Percentiles rank a stretch among this genome's conserved stretches.
These are phyloP conservation scores for Colostygia pectinataria DNA, from an alignment of 2,888 invertebrate genomes.

Conservation along the genomic window DNA sequence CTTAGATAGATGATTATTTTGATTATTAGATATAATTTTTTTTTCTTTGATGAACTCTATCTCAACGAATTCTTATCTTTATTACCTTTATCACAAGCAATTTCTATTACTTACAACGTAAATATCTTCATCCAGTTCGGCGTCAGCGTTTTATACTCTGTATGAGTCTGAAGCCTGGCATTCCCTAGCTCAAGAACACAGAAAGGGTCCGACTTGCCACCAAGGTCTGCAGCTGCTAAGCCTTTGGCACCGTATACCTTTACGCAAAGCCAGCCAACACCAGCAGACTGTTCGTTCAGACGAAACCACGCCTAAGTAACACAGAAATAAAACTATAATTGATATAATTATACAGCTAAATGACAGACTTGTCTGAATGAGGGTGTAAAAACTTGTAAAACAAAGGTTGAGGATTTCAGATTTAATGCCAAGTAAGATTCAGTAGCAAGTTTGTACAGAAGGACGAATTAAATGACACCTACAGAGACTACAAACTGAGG, in stretches of 20 bases:
- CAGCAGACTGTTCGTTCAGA: constrained; percentile 80
- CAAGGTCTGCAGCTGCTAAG: constrained; percentile 96
- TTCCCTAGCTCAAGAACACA: constrained; percentile 98
- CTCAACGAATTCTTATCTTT: too few species aligned
- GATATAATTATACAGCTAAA: neutral
- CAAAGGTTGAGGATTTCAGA: too few species aligned
- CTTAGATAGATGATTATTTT: too few species aligned
- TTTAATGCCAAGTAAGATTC: too few species aligned
- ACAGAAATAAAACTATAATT: neutral
- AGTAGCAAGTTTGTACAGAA: too few species aligned
- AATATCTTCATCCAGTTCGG: constrained; percentile 99
- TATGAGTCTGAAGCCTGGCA: constrained; percentile 97
- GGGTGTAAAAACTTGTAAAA: too few species aligned
- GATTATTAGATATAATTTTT: too few species aligned
- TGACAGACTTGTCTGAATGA: too few species aligned
- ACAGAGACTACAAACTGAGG: too few species aligned
- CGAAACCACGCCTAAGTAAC: constrained; percentile 83
- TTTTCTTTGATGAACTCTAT: too few species aligned
- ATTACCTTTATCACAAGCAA: neutral
- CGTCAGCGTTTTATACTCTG: constrained; percentile 97
- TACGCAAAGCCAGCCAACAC: constrained; percentile 97
- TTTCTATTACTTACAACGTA: constrained; percentile 94
- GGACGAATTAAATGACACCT: too few species aligned
- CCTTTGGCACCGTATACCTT: constrained; percentile 94
- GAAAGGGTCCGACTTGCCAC: constrained; percentile 99